Evolutionary conservation across 2,888 invertebrate genomes (phyloP).

Genomic region (Pyrochroa serraticornis): DNA sequence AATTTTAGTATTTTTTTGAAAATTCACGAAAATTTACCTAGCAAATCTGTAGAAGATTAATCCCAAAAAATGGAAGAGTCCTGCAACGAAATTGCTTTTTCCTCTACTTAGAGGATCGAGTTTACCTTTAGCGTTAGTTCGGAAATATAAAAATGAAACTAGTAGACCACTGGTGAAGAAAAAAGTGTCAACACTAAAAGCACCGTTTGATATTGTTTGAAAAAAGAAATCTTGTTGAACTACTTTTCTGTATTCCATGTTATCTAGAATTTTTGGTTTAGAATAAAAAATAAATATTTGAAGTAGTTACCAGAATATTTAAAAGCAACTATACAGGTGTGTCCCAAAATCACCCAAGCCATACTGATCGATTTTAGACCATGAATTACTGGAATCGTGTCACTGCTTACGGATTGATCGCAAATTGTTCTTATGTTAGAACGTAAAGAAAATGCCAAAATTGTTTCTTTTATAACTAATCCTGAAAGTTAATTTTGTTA

Average conservation of each 20-base stretch:
- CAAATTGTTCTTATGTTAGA: conserved; percentile 81
- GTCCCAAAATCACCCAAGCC: conserved; percentile 72
- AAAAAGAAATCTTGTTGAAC: conserved; percentile 80
- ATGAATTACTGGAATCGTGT: conserved; percentile 76
- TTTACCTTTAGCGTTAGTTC: conserved; percentile 76
- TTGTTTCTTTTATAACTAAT: conserved; percentile 66
- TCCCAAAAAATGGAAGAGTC: conserved; percentile 74
- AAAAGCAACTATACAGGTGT: conserved; percentile 79
- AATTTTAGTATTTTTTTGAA: background rate
- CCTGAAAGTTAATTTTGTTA: conserved; percentile 56
- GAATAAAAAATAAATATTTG: too few species aligned
- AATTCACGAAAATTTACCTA: conserved; percentile 59
- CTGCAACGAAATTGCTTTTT: conserved; percentile 67
- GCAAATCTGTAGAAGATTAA: conserved; percentile 79
- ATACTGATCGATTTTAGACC: conserved; percentile 68
- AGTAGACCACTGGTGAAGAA: conserved; percentile 82
- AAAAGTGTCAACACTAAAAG: conserved; percentile 83
- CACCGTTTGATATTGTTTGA: conserved; percentile 79
- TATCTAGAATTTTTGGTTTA: conserved; percentile 60
- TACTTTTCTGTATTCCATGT: conserved; percentile 73
- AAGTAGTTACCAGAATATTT: conserved; percentile 71
- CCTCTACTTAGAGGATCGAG: conserved; percentile 70
- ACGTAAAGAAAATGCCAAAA: conserved; percentile 79
- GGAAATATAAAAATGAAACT: conserved; percentile 85
- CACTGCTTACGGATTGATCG: conserved; percentile 79